phyloP scores from a whole-genome alignment of 2,888 invertebrate genomes.

The Apodemia hepburni region DNA sequence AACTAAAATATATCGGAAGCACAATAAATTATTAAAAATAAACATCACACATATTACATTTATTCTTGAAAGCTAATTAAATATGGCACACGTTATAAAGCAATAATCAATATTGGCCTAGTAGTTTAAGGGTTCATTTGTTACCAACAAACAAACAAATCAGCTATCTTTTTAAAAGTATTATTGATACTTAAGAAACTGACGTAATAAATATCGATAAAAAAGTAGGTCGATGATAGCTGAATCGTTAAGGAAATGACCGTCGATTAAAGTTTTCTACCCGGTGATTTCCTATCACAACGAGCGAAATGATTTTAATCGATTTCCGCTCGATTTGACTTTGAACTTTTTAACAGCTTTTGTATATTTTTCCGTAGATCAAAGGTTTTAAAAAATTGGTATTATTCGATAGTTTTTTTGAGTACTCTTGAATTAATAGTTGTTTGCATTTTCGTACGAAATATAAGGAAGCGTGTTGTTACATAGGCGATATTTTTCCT shows the following conservation, averaged over 20 bases:
- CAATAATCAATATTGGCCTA: too few species aligned
- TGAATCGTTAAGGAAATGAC: constrained; percentile 12
- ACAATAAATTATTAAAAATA: too few species aligned
- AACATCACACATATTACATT: too few species aligned
- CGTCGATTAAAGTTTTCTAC: constrained; percentile 3
- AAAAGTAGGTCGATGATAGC: constrained; percentile 1
- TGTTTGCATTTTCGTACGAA: too few species aligned
- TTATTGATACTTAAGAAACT: not conserved
- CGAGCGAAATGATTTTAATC: constrained; percentile 6
- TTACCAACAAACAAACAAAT: too few species aligned
- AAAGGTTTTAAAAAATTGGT: not conserved
- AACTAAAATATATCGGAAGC: too few species aligned
- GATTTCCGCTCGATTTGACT: constrained; percentile 17
- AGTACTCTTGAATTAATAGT: not conserved
- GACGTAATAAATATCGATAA: constrained; percentile 1
- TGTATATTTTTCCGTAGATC: constrained; percentile 1
- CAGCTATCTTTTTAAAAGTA: not conserved
- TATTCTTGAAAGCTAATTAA: too few species aligned
- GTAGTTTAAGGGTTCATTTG: too few species aligned
- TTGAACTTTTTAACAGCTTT: constrained; percentile 12
- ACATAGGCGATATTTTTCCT: too few species aligned
- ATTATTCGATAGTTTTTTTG: not conserved
- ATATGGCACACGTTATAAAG: too few species aligned
- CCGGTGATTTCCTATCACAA: not conserved
- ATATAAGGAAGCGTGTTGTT: too few species aligned